These are phyloP conservation scores for Epinephelus lanceolatus DNA, from an alignment of 2,113 vertebrate genomes.

Conservation along the genomic window DNA sequence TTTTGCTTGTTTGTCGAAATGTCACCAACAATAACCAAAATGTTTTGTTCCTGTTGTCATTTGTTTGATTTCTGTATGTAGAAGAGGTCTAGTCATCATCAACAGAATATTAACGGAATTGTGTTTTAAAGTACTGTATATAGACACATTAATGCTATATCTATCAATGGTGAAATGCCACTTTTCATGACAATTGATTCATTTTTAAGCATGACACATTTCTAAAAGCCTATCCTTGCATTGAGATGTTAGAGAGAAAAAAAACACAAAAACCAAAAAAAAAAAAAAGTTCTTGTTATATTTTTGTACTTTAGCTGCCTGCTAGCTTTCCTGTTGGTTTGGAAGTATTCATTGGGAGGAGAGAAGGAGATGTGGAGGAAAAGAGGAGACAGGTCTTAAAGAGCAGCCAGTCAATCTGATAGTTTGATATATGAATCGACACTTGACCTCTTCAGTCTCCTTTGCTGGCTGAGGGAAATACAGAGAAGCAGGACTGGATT, in stretches of 20 bases:
- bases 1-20: constrained; percentile 87
- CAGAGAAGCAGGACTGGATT: constrained; percentile 41
- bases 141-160: constrained; percentile 84
- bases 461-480: constrained; percentile 35
- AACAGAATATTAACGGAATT: constrained; percentile 68
- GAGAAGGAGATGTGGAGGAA: constrained; percentile 14
- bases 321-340: constrained; percentile 61
- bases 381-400: constrained; percentile 13
- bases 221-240: constrained; percentile 88
- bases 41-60: constrained; percentile 85
- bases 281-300: constrained; percentile 66
- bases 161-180: constrained; percentile 92
- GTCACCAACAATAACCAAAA: constrained; percentile 96
- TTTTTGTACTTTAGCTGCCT: constrained; percentile 80
- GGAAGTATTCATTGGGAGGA: constrained; percentile 34
- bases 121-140: constrained; percentile 79
- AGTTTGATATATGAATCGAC: neutral
- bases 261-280: constrained; percentile 46
- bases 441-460: constrained; percentile 20
- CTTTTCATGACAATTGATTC: constrained; percentile 89
- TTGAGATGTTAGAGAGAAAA: constrained; percentile 78
- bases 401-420: constrained; percentile 25
- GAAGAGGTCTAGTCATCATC: constrained; percentile 74
- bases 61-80: constrained; percentile 85
- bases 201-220: constrained; percentile 95